Evolutionary conservation across 1,140 invertebrate genomes (phyloP).

Genomic region (Acromyrmex echinatior): DNA sequence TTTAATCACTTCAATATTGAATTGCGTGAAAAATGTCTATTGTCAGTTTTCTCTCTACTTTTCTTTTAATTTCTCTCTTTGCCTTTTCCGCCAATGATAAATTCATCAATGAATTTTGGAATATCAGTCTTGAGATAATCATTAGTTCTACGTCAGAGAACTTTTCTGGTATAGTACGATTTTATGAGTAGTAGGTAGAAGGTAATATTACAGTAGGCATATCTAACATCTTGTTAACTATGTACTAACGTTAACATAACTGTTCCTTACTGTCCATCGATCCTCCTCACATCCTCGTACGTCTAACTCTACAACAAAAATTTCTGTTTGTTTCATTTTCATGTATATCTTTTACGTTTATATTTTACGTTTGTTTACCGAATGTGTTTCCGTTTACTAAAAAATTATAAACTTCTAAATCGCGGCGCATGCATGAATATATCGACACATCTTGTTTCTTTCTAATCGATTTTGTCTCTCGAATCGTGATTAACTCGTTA

Average conservation of each 20-base stretch:
- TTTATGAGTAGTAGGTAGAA: constrained; percentile 59
- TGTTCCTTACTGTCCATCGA: constrained; percentile 69
- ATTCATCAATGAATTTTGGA: constrained; percentile 3
- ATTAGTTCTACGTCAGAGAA: constrained; percentile 36
- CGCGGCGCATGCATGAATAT: constrained; percentile 36
- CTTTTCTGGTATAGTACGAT: constrained; percentile 56
- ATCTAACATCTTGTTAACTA: constrained; percentile 71
- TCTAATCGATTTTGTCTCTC: constrained; percentile 46
- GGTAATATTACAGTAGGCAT: constrained; percentile 74
- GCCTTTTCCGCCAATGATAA: constrained; percentile 25
- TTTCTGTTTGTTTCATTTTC: constrained; percentile 59
- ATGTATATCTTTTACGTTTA: constrained; percentile 52
- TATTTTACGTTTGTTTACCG: constrained; percentile 67
- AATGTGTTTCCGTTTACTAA: not conserved
- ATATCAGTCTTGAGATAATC: constrained; percentile 21
- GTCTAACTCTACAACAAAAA: constrained; percentile 37
- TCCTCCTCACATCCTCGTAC: constrained; percentile 37
- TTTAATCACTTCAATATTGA: constrained; percentile 11
- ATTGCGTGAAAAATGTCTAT: constrained; percentile 33
- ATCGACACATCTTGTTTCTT: not conserved
- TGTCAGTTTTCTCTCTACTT: constrained; percentile 20
- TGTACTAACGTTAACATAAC: constrained; percentile 79
- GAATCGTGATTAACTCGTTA: constrained; percentile 88
- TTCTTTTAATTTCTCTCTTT: constrained; percentile 25
- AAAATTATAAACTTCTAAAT: not conserved